Base-by-base conservation (phyloP, 2,888 invertebrate genomes). In the Meandrusa payeni region DNA sequence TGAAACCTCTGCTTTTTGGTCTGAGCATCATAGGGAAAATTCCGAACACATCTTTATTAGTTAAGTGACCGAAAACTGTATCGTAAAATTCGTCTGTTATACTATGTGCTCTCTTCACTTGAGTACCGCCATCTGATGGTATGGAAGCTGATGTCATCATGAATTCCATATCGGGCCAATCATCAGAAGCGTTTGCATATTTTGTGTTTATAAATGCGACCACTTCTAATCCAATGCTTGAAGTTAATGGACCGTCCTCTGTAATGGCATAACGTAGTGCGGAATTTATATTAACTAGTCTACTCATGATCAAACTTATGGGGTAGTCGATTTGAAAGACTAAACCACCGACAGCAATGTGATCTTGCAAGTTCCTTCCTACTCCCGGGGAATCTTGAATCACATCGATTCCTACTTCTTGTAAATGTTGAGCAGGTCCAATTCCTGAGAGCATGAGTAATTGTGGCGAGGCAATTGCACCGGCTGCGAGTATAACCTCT, bases 81-180 rank as follows among this genome's bases (percentile, higher is more conserved):
- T 94, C 88, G 69, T 95, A 95, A 68, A 95, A 95, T 13, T 93
- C 93, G 57, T 96, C 93, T 0, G 92, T 91, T 1, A 97, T 77
- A 0, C 96, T 94, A 59, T 96, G 96, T 0, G 96, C 96, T 24
- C 85, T 90, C 63, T 94, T 94, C 0, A 94, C 92, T 68, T 94
- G 93, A 0, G 92, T 90, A 0, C 96, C 95, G n/a, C 95, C 95
- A 61, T 96, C 96, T 0, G 95, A 94, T 33, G 91, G 92, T 0
- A 94, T 94, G 0, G 94, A 94, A 0, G 94, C 91, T 13, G 95
- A 94, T 0, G 95, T 94, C 77, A 96, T 83, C 94, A 97, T 96
- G 62, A 96, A 95, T 66, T 96, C 95, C 49, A 97, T 95, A 64
- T 97, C 97, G 0, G 97, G 96, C 95, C 95, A 96, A 69, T 97